Base-by-base conservation (phyloP, 1,140 invertebrate species). In the Drosophila teissieri region DNA sequence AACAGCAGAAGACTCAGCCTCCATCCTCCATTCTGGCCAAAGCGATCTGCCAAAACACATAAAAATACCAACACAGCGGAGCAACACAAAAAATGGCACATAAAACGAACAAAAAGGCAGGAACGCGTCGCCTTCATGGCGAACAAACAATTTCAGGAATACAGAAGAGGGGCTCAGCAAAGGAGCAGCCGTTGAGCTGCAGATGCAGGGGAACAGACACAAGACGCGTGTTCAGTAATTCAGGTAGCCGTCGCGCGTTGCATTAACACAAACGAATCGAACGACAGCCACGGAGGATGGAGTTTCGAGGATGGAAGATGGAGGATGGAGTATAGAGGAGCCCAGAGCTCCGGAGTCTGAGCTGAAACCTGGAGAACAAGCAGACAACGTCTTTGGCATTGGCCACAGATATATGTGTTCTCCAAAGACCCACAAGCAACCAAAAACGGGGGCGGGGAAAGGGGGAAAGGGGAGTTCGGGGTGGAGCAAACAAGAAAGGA, bases 141-240 rank as follows among this genome's bases (percentile, higher is more conserved):
- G 84, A 89, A 90, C 84, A 88, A 88, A 88, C 84, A 88, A 88
- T 88, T 88, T 88, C 73, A 88, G 84, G 76, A 69, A 69, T 36
- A 70, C 81, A 72, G 49, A 54, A 57, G 69, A 63, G 62, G 55
- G 73, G 65, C 55, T 39, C 48, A 60, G 65, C 24, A 46, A 52
- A 57, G 36, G 39, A 39, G 36, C 27, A n/a, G 53, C 14, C 56
- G 48, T 14, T 17, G 15, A 57, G 39, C 53, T 24, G 69, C 42
- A 51, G 72, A 36, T 19, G 42, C 27, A 55, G 65, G 58, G 37
- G 74, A 78, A 56, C 81, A 91, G 90, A 91, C 90, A 91, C 84
- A 91, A 92, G 91, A 91, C 91, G 91, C 91, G 91, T 92, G 91
- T 92, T 92, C 91, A 92, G 91, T 92, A 92, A 92, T 92, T 92